phyloP scores from a whole-genome alignment of 1,140 invertebrate species.

The Habropoda laboriosa region DNA sequence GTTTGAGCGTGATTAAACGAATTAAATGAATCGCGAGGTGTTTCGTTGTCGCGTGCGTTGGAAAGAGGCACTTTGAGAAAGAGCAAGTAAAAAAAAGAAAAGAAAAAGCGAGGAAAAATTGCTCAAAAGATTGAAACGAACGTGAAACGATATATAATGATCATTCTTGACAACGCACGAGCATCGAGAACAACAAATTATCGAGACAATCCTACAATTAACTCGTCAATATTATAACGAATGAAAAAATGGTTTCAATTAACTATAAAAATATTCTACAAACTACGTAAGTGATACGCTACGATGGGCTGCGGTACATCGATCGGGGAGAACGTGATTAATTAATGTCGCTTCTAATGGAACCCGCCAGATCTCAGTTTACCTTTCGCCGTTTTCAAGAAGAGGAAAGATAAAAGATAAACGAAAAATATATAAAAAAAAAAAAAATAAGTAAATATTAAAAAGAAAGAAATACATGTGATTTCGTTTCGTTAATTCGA shows the following conservation, averaged over 20 bases:
- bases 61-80: background rate
- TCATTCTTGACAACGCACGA: constrained; percentile 20
- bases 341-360: background rate
- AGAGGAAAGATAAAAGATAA: background rate
- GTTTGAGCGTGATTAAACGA: background rate
- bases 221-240: constrained; percentile 64
- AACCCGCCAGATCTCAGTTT: constrained; percentile 7
- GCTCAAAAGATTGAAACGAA: too few relatives aligned
- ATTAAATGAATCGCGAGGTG: background rate
- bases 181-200: constrained; percentile 43
- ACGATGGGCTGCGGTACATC: constrained; percentile 49
- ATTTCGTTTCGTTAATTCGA: background rate
- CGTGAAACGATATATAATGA: background rate
- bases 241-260: constrained; percentile 37
- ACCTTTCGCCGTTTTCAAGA: background rate
- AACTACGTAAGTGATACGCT: constrained; percentile 24
- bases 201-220: constrained; percentile 65
- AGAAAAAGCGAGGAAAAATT: too few relatives aligned
- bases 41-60: constrained; percentile 20
- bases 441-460: background rate
- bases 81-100: background rate
- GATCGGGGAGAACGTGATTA: constrained; percentile 21
- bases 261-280: constrained; percentile 37
- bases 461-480: background rate
- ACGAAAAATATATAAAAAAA: background rate